Evolutionary conservation across 1,140 invertebrate genomes (phyloP), one percentile per base, ranked within the genome.

Genomic region (Carposina sasakii): DNA sequence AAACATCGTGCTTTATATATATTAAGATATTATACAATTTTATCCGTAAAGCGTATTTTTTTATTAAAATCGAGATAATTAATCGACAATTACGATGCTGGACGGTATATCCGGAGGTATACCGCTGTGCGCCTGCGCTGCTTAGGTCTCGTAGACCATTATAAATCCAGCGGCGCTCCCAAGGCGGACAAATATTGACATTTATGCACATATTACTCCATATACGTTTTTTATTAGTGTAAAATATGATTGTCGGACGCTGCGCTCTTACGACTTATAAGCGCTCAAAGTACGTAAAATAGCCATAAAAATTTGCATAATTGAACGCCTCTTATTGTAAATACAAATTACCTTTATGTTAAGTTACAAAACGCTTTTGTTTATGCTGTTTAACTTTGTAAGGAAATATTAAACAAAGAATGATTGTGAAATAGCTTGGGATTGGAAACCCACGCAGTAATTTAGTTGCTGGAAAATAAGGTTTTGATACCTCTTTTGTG

Each of bases 201-300:
- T 81, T 84, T 81, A 81, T 79, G 74, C 73, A 81, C 76, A 84
- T 78, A 78, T 79, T 84, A 76, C 77, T 81, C 81, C 76, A 81
- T 84, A 79, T 81, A 81, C 52, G 77, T 69, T 81, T 81, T 79
- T 84, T 84, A 81, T 74, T 36, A 55, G 65, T 76, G 75, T 84
- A 76, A 84, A 81, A 81, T 84, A 84, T 84, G 71, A 81, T 70
- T 69, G 67, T 73, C 67, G 69, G 70, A 54, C 59, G 48, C 63
- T 61, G 53, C 67, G 54, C 68, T 68, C 64, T 60, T 74, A 66
- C 42, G 54, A 45, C 61, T 73, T 63, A 77, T 71, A 70, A 76
- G 74, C 60, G 65, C 60, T 41, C 68, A 70, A 66, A 59, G 41
- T 62, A 67, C 66, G 52, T 68, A 71, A 73, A 78, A 68, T 67